phyloP scores from a whole-genome alignment of 2,113 vertebrate species.

The Halichoerus grypus region DNA sequence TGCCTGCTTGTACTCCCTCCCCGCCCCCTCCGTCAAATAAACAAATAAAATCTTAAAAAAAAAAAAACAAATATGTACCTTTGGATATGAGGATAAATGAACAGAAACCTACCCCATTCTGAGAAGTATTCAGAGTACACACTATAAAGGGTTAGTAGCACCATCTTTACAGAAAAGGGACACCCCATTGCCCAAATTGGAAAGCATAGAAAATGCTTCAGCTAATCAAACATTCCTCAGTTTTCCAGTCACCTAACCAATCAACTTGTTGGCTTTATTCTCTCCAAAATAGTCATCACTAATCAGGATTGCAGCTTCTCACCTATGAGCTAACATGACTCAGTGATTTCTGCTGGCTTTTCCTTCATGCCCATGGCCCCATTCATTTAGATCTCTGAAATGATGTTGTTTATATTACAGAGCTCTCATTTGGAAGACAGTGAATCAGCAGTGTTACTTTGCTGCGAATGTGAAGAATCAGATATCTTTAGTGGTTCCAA shows the following conservation, averaged over 20 bases:
- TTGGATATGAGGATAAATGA: constrained; percentile 39
- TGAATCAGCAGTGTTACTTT: constrained; percentile 82
- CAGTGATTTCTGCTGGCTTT: constrained; percentile 70
- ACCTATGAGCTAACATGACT: constrained; percentile 66
- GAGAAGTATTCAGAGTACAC: neutral
- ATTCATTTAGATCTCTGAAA: constrained; percentile 71
- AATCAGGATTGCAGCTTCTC: constrained; percentile 62
- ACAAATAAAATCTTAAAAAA: no score
- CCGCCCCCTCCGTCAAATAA: no score
- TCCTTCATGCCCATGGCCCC: neutral
- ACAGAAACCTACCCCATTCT: constrained; percentile 12
- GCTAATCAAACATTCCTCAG: constrained; percentile 28
- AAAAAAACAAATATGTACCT: neutral
- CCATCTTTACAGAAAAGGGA: constrained; percentile 25
- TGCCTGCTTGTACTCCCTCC: no score
- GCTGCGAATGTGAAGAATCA: constrained; percentile 84
- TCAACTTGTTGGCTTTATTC: constrained; percentile 41
- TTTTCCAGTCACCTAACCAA: constrained; percentile 27
- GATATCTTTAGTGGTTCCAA: constrained; percentile 83
- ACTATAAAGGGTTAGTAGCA: neutral
- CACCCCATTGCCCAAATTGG: constrained; percentile 2
- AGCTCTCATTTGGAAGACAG: constrained; percentile 84
- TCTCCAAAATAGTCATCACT: constrained; percentile 58
- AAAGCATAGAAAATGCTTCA: constrained; percentile 67
- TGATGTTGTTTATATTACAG: constrained; percentile 83